Evolutionary conservation across 2,797 vertebrate genomes (phyloP), one percentile per base, ranked within the genome.

Genomic region (Xerus rutilus): DNA sequence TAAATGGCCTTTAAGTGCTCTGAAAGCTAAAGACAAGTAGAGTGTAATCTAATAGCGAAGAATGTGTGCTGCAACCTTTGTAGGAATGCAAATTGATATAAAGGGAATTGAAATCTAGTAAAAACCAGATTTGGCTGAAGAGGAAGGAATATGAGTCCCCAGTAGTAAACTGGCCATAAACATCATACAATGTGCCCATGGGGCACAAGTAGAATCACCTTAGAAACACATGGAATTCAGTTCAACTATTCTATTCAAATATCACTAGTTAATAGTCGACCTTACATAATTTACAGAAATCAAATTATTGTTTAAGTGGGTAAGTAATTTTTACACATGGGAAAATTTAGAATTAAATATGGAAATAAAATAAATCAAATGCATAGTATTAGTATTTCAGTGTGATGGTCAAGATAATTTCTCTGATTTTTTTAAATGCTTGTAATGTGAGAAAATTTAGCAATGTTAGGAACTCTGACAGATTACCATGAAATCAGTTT

Each of bases 341-440:
- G 23, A 89, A 93, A 81, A 13, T 62, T 83, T 74, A 70, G 23
- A 74, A 65, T 77, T 86, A 87, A 70, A 74, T 62, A 81, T 2
- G 62, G 11, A 95, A 79, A 88, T 88, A 17, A 69, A 93, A 79
- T 82, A 54, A 88, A 93, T 54, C 65, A 89, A 83, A 39, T 78
- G 5, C 18, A 73, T 21, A 49, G 4, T 57, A 35, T 73, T 86
- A 69, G 45, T 30, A 76, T 32, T 57, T 96, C 11, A 74, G n/a
- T 54, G 32, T 89, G 32, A 73, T 86, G 35, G 62, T 47, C 49
- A 91, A 67, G 43, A 62, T 82, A 59, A 93, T 74, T 54, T 73
- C 57, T 91, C 77, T 91, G 20, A 90, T 45, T 74, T 78, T 62
- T 86, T 88, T 57, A 67, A 86, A 89, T 43, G 65, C 25, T 89